phyloP scores from a whole-genome alignment of 92 coral and sea anemone genomes.

The Siderastrea radians region DNA sequence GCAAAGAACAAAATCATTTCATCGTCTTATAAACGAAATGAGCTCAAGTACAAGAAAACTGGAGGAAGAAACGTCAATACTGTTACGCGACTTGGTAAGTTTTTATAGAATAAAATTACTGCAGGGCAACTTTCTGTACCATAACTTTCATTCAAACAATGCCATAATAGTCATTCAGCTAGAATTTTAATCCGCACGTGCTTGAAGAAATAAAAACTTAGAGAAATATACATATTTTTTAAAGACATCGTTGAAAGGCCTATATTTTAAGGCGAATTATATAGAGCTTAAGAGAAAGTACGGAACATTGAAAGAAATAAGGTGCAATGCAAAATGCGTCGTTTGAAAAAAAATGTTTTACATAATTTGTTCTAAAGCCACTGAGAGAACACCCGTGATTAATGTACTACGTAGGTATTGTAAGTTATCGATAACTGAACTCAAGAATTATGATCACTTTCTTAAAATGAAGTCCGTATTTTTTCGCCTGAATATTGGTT shows the following conservation, averaged over 20 bases:
- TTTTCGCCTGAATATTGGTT: too few relatives aligned
- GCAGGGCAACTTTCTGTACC: background rate
- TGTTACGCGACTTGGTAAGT: constrained; percentile 77
- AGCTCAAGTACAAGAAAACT: constrained; percentile 72
- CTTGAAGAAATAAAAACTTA: too few relatives aligned
- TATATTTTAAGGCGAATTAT: too few relatives aligned
- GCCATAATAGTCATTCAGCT: too few relatives aligned
- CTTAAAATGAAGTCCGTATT: too few relatives aligned
- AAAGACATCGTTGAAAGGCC: background rate
- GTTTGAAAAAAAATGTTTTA: background rate
- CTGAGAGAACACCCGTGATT: background rate
- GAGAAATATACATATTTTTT: too few relatives aligned
- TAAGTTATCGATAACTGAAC: background rate
- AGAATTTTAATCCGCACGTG: background rate
- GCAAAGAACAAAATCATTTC: constrained; percentile 60
- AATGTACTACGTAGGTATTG: background rate
- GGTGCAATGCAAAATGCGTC: background rate
- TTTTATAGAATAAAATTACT: background rate
- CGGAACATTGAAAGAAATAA: background rate
- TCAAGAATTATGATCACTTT: too few relatives aligned
- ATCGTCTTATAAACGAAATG: constrained; percentile 61
- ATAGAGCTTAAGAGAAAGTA: background rate
- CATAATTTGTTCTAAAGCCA: background rate
- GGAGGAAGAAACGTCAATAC: constrained; percentile 70
- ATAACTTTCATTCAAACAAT: background rate